Conservation (phyloP, 2,888 invertebrate species). For the Lasioglossum marginatum region DNA sequence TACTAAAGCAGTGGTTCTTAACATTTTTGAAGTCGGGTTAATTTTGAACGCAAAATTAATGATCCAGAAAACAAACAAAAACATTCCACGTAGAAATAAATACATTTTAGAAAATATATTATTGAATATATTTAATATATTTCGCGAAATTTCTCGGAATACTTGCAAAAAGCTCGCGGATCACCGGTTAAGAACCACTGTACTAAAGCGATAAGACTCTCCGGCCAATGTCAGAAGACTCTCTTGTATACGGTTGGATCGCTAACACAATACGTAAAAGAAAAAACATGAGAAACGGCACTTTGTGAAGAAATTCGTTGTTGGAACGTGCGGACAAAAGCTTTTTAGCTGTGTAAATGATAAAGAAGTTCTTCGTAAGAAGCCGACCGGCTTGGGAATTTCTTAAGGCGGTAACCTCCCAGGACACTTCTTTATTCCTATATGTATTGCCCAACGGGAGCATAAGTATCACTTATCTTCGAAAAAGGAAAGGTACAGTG, state of each 20-base stretch:
- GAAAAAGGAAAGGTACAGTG: neutral
- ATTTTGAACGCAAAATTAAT: too few relatives aligned
- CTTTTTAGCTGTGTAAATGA: slow-evolving; percentile 52
- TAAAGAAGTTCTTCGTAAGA: slow-evolving; percentile 35
- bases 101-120: too few relatives aligned
- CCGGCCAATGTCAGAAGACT: neutral
- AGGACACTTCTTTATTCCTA: neutral
- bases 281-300: slow-evolving; percentile 30
- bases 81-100: too few relatives aligned
- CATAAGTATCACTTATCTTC: neutral
- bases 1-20: too few relatives aligned
- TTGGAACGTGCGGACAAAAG: slow-evolving; percentile 35
- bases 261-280: neutral
- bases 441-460: neutral
- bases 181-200: too few relatives aligned
- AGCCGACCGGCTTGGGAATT: slow-evolving; percentile 34
- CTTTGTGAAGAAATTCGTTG: slow-evolving; percentile 35
- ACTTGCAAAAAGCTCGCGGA: too few relatives aligned
- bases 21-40: too few relatives aligned
- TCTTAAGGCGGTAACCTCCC: slow-evolving; percentile 18
- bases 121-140: too few relatives aligned
- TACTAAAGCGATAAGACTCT: neutral
- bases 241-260: neutral
- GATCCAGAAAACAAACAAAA: too few relatives aligned
- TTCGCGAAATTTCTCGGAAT: too few relatives aligned